A percentile compares a stretch with the other conserved stretches of the same genome.
Evolutionary conservation across 2,113 vertebrate genomes (phyloP).

Genomic region (Puffinus mauretanicus): DNA sequence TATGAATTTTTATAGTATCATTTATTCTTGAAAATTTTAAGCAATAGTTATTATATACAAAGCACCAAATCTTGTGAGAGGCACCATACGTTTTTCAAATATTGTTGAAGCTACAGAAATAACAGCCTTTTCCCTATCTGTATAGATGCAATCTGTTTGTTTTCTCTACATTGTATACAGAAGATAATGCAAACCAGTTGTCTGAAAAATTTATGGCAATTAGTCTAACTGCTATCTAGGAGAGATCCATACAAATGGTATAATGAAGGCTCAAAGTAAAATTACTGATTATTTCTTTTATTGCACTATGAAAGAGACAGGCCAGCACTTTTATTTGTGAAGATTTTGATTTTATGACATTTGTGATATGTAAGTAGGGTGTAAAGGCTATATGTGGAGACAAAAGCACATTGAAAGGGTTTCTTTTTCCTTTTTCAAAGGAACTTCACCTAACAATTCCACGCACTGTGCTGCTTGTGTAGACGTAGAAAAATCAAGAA

Average conservation of each 20-base stretch:
- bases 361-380: not conserved
- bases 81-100: not conserved
- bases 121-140: not conserved
- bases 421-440: not conserved
- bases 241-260: not conserved
- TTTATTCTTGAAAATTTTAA: not conserved
- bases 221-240: not conserved
- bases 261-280: not conserved
- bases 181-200: not conserved
- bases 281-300: not conserved
- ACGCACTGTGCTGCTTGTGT: not conserved
- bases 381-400: not conserved
- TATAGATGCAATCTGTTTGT: conserved; percentile 6
- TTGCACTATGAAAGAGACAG: not conserved
- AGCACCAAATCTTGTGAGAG: not conserved
- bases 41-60: not conserved
- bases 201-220: conserved; percentile 17
- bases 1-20: not conserved
- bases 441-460: conserved; percentile 10
- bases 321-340: not conserved
- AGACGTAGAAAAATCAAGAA: not conserved
- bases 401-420: conserved; percentile 15
- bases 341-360: conserved; percentile 34
- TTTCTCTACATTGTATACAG: not conserved
- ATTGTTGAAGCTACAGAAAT: not conserved